Evolutionary conservation across 2,888 invertebrate genomes (phyloP), one percentile per base, ranked within the genome.

Genomic region (Anoplius nigerrimus): DNA sequence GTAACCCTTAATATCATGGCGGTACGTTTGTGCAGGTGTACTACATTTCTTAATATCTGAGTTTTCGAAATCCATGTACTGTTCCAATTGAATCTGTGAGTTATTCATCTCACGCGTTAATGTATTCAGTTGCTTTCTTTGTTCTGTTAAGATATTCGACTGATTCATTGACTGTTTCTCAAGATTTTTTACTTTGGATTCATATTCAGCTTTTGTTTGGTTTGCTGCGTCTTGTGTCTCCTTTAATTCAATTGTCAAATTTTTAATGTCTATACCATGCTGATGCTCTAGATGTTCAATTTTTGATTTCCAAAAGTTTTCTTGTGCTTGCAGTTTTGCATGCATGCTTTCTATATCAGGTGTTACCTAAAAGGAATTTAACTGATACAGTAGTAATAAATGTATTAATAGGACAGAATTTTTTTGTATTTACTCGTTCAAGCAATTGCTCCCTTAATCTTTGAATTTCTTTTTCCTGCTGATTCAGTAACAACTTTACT

Each of bases 381-480:
- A 63, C n/a, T 56, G 43, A 34, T 34, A 34, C 34, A 3, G 11
- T 11, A 34, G 4, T 34, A 66, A 48, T 55, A 42, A 52, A 1
- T 18, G 20, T 16, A 52, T 62, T 45, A 0, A 20, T 15, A 27
- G 0, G 24, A 57, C 42, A 2, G 45, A 45, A 57, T 34, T 8
- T 65, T 21, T 16, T 20, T 13, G 20, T 18, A 71, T 60, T 71
- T 62, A 79, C 79, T 34, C 66, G 69, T 67, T 90, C 89, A 42
- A 84, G 84, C 18, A 92, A 76, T 78, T 91, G 90, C 68, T 90
- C 89, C 82, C 89, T 90, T 16, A 92, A 79, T 65, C 84, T 82
- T 46, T 86, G 76, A 79, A 92, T 91, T 88, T 92, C 91, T 56
- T 85, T 84, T 56, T 91, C 91, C 80, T 92, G 92, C 69, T 91